These are phyloP conservation scores for Progne subis DNA, from an alignment of 2,113 vertebrate genomes.

Conservation along the genomic window DNA sequence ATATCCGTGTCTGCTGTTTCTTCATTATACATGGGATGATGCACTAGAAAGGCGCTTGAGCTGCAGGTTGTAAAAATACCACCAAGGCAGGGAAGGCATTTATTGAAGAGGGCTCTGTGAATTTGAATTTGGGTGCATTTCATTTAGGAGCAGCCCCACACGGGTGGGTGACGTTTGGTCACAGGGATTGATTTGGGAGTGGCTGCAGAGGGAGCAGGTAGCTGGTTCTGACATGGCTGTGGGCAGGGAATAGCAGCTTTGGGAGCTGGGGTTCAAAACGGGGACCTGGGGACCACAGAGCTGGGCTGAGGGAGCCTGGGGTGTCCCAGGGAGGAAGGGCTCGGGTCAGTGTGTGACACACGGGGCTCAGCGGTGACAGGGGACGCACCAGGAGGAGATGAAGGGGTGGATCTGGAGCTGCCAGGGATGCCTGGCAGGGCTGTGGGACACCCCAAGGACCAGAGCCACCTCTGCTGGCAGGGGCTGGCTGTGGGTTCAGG, in stretches of 20 bases:
- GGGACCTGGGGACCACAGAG: background rate
- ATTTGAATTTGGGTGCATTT: background rate
- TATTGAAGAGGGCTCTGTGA: background rate
- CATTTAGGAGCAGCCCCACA: background rate
- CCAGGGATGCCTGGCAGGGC: background rate
- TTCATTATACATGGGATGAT: background rate
- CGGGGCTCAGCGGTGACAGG: rapidly evolving
- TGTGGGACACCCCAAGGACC: background rate
- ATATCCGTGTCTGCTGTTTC: background rate
- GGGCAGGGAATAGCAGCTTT: background rate
- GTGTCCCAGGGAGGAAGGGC: background rate
- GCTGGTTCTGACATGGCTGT: background rate
- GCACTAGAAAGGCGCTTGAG: background rate
- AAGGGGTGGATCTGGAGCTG: background rate
- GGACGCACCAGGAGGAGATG: background rate
- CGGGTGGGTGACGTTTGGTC: background rate
- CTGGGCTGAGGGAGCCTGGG: background rate
- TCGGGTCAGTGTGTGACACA: rapidly evolving
- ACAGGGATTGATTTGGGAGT: background rate
- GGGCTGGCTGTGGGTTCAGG: background rate
- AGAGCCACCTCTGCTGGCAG: background rate
- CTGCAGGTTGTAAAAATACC: background rate
- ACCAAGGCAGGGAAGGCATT: background rate
- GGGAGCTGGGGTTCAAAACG: background rate
- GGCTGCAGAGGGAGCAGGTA: background rate